Base-by-base conservation (phyloP, 1,140 invertebrate genomes). In the Asbolus verrucosus region DNA sequence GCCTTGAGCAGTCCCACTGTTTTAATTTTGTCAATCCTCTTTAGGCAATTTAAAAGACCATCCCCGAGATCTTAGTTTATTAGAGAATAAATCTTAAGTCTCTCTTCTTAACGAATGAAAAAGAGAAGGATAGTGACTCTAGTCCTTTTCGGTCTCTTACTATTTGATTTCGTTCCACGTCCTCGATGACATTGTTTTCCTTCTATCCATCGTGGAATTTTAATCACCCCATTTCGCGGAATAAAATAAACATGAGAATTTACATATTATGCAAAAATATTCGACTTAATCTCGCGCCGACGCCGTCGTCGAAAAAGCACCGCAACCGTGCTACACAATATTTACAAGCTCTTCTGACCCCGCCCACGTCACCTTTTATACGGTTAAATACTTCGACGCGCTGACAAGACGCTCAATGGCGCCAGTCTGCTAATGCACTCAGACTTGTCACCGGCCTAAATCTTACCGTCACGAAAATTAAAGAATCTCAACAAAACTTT, bases 11-110 rank as follows among this genome's bases (percentile, higher is more conserved):
- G 68, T 46, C 46, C 50, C 59, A 43, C 41, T 74, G 75, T 76
- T 77, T 77, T 77, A 77, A 77, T 77, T 77, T 76, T 70, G 75
- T 73, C 75, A 77, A 77, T 77, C 76, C 75, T 76, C 76, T 77
- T 77, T 77, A 69, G 71, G 73, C 70, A 75, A 77, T 77, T 77
- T 75, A 70, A 71, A 63, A 61, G 69, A 70, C 67, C 65, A 65
- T 67, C 50, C 62, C 43, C 41, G 30, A 50, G 71, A 70, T n/a
- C 65, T 72, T 74, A 71, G 65, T 77, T 74, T 75, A 77, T 75
- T 75, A 74, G 63, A 18, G 72, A 71, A 74, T 73, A 77, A 75
- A 74, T 77, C 75, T 73, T 54, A 70, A 54, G 41, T 38, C 65
- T 36, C 36, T 67, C 39, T 67, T 67, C 38, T 67, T 65, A 65